Evolutionary conservation across 1,140 invertebrate species (phyloP).

Genomic region (Drosophila parvula): DNA sequence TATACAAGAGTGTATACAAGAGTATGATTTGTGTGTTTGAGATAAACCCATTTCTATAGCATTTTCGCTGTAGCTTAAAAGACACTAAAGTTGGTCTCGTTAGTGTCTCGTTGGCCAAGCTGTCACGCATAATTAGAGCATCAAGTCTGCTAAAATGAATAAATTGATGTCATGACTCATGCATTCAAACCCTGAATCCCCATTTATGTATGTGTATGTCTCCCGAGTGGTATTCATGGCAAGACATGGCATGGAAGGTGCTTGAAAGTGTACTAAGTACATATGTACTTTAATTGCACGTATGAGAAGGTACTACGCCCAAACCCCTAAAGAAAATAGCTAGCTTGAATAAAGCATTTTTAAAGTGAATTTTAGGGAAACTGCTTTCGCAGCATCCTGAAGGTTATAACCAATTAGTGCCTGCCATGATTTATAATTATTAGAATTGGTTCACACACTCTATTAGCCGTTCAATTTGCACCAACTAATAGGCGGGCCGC

Average conservation of each 20-base stretch:
- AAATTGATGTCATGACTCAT: constrained; percentile 56
- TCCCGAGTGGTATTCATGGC: constrained; percentile 13
- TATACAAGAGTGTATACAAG: not conserved
- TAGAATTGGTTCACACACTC: constrained; percentile 52
- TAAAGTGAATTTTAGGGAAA: not conserved
- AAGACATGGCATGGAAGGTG: constrained; percentile 14
- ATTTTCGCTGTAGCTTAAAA: constrained; percentile 1
- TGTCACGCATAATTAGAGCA: constrained; percentile 70
- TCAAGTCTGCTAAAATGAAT: constrained; percentile 68
- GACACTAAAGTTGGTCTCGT: constrained; percentile 9
- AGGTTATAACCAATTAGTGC: not conserved
- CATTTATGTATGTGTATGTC: constrained; percentile 22
- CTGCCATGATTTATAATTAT: constrained; percentile 49
- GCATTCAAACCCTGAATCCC: constrained; percentile 42
- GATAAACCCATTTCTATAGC: not conserved
- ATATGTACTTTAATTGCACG: constrained; percentile 22
- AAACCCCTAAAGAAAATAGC: not conserved
- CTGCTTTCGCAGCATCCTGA: not conserved
- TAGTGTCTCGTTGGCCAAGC: constrained; percentile 2
- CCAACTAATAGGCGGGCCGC: constrained; percentile 24
- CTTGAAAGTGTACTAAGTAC: not conserved
- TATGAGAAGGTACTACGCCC: not conserved
- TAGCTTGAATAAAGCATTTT: not conserved
- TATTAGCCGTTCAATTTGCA: constrained; percentile 46
- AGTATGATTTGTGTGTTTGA: constrained; percentile 4